Evolutionary conservation across 2,113 vertebrate species (phyloP).

Genomic region (Campylorhamphus procurvoides): DNA sequence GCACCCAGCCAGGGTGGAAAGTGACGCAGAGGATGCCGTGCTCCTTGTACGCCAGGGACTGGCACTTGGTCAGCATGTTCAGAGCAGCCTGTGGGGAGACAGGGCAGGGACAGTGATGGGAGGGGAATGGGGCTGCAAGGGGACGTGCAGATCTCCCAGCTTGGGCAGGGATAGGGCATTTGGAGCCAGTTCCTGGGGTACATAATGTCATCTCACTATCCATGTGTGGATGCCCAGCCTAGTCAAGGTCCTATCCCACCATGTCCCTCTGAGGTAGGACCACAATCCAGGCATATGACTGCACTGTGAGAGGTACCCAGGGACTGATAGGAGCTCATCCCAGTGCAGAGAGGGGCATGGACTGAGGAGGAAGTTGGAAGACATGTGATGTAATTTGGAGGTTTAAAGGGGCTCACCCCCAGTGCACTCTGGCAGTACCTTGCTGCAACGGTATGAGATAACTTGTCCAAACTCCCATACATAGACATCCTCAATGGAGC

Average conservation of each 20-base stretch:
- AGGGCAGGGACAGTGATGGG: neutral
- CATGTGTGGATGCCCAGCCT: accelerated
- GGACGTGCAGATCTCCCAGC: neutral
- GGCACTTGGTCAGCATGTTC: constrained; percentile 39
- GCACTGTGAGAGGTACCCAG: neutral
- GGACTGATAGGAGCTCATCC: neutral
- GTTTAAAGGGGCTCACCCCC: neutral
- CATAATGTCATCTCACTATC: neutral
- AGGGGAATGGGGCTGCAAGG: neutral
- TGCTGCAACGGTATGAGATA: constrained; percentile 45
- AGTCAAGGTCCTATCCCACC: accelerated
- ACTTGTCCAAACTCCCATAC: neutral
- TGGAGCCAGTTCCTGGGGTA: neutral
- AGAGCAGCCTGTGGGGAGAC: constrained; percentile 15
- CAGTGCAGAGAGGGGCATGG: neutral
- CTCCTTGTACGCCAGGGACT: neutral
- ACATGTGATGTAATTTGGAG: accelerated
- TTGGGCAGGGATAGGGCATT: neutral
- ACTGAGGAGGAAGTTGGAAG: neutral
- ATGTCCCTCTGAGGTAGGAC: neutral
- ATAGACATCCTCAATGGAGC: constrained; percentile 22
- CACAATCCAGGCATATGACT: accelerated
- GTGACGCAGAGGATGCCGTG: neutral
- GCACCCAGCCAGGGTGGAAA: constrained; percentile 41
- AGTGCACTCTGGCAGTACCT: neutral